These are phyloP conservation scores for Proteles cristata DNA, from an alignment of 2,113 vertebrate genomes.

Conservation along the genomic window DNA sequence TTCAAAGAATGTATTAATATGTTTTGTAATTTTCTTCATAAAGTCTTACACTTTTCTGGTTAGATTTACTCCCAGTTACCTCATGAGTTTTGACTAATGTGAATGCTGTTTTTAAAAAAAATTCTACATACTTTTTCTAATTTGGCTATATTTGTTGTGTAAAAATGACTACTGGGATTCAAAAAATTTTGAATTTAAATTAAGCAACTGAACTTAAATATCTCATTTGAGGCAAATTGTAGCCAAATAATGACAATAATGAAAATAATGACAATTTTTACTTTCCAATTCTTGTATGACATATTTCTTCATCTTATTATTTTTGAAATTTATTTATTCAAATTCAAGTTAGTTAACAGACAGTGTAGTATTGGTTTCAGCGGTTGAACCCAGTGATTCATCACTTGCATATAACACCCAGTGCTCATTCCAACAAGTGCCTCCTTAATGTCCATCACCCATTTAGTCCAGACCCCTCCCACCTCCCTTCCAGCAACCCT, in stretches of 20 bases:
- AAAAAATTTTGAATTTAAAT: not conserved
- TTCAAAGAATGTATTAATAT: not conserved
- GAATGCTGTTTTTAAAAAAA: not conserved
- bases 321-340: too few relatives aligned
- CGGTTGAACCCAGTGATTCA: too few relatives aligned
- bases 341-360: too few relatives aligned
- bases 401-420: too few relatives aligned
- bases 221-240: not conserved
- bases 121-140: not conserved
- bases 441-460: too few relatives aligned
- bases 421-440: too few relatives aligned
- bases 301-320: too few relatives aligned
- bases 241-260: constrained; percentile 7
- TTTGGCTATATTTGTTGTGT: not conserved
- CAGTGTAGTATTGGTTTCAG: too few relatives aligned
- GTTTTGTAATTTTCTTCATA: not conserved
- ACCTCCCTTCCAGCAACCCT: too few relatives aligned
- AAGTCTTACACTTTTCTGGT: not conserved
- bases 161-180: constrained; percentile 14
- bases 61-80: constrained; percentile 4
- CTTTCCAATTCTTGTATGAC: not conserved
- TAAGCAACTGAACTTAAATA: not conserved
- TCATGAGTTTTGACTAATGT: constrained; percentile 32
- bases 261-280: not conserved
- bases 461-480: too few relatives aligned